Percentiles rank a stretch among this genome's conserved stretches.
phyloP scores from a whole-genome alignment of 2,888 invertebrate genomes.

The Dinocampus coccinellae region DNA sequence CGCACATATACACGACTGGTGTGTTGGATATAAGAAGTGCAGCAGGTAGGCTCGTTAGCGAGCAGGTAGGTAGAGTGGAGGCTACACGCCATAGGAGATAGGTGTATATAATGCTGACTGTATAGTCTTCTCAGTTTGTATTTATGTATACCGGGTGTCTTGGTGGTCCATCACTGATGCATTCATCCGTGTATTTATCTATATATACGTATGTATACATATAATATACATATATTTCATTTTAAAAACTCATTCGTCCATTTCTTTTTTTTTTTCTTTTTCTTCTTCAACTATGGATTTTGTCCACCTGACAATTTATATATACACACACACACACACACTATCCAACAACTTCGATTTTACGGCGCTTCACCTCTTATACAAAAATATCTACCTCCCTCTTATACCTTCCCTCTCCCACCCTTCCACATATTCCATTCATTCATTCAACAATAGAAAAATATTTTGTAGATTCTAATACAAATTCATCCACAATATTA shows the following conservation, averaged over 20 bases:
- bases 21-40: conserved; percentile 65
- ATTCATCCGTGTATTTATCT: conserved; percentile 2
- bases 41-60: conserved; percentile 68
- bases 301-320: conserved; percentile 11
- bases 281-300: background rate
- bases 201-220: background rate
- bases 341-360: conserved; percentile 18
- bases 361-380: background rate
- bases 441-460: conserved; percentile 10
- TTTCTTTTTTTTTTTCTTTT: no score
- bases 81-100: conserved; percentile 43
- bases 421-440: background rate
- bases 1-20: conserved; percentile 42
- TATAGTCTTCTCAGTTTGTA: conserved; percentile 56
- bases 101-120: conserved; percentile 53
- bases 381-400: background rate
- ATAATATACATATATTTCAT: background rate
- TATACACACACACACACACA: no score
- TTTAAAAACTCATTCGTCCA: background rate
- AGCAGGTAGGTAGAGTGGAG: conserved; percentile 63
- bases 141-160: conserved; percentile 61
- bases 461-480: background rate
- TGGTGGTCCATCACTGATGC: conserved; percentile 16
- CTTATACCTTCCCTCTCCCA: no score
- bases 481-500: background rate